These are phyloP conservation scores for Isaurus tuberculatus DNA, from an alignment of 92 coral and sea anemone genomes.

Conservation along the genomic window DNA sequence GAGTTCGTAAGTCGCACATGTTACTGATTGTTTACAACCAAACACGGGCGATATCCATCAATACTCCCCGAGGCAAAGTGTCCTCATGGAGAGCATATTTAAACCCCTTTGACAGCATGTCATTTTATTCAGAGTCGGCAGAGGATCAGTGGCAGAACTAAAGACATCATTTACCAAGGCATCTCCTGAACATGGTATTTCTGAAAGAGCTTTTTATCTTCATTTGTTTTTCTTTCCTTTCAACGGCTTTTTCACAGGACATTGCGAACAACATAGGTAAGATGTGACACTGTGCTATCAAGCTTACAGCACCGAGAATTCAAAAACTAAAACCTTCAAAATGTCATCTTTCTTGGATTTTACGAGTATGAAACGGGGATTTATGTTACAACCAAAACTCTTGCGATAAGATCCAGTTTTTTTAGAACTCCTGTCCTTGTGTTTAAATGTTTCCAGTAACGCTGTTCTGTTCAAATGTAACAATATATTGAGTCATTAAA, in stretches of 20 bases:
- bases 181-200: neutral
- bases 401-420: neutral
- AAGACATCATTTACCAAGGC: constrained; percentile 15
- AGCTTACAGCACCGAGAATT: neutral
- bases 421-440: neutral
- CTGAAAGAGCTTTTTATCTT: neutral
- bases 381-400: neutral
- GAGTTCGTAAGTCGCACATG: constrained; percentile 8
- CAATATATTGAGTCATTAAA: neutral
- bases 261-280: constrained; percentile 34
- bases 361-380: neutral
- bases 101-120: constrained; percentile 18
- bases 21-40: constrained; percentile 22
- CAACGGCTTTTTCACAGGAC: constrained; percentile 9
- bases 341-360: neutral
- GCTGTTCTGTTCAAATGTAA: neutral
- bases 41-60: constrained; percentile 19
- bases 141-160: constrained; percentile 1
- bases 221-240: neutral
- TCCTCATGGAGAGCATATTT: constrained; percentile 8
- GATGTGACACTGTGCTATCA: neutral
- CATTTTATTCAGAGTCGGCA: neutral
- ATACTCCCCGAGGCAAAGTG: constrained; percentile 38
- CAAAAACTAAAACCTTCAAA: neutral
- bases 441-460: constrained; percentile 1